Base-by-base conservation (phyloP, 2,888 invertebrate genomes). In the Fissipunctia ypsillon region DNA sequence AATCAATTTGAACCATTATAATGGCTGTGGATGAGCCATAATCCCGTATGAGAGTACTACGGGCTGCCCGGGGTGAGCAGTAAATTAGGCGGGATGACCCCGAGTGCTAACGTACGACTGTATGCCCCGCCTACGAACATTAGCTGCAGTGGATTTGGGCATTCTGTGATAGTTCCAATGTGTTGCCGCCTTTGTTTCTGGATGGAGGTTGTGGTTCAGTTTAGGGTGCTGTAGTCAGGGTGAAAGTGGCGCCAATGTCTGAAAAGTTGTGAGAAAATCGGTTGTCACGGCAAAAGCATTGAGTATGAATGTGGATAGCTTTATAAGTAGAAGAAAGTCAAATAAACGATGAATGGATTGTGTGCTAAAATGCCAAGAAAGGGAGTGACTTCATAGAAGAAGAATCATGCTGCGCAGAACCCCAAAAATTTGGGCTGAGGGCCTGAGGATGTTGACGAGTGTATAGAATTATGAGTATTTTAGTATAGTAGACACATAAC, bases 1-100 rank as follows among this genome's bases (percentile, higher is more conserved):
- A 88, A 88, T 88, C 88, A 88, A 88, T 88, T 87, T 85, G 80
- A 84, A 71, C 86, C 85, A 82, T 88, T 88, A 88, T 88, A 84
- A 88, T 78, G 72, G 67, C 76, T 56, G 70, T 76, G 87, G 85
- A 86, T 86, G 85, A 81, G 76, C 85, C 75, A 83, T 88, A 87
- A 88, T 86, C 89, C 83, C 73, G 70, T 78, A 73, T 77, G 85
- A 83, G 88, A 80, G 78, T 81, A 83, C 84, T 81, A 84, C 76
- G 76, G 76, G 56, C 76, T 68, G 78, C 85, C 86, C 69, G 60
- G 81, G 85, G 86, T 80, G 41, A 54, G 76, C 74, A 67, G 83
- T 85, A 87, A 86, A 88, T 86, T 86, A 86, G 77, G 63, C 76
- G 67, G 74, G 85, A 83, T 82, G 86, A 86, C 86, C 87, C 76